A percentile compares a stretch with the other conserved stretches of the same genome.
phyloP scores from a whole-genome alignment of 2,888 invertebrate genomes.

The Crepidodera aurea region DNA sequence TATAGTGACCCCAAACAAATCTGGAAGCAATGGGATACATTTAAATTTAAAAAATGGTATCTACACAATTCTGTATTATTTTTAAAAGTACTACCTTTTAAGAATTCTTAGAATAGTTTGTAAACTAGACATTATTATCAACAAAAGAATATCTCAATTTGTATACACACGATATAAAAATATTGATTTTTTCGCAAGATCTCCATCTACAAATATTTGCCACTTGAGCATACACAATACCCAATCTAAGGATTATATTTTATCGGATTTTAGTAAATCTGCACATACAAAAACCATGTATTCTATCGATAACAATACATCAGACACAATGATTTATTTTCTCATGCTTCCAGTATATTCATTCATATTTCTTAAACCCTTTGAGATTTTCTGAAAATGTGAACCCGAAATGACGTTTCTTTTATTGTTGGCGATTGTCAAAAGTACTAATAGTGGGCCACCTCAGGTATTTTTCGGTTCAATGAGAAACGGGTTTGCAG shows the following conservation, averaged over 20 bases:
- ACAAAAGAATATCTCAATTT: too few relatives aligned
- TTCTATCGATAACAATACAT: conserved; percentile 38
- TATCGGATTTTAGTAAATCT: conserved; percentile 48
- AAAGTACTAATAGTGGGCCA: conserved; percentile 49
- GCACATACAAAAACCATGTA: conserved; percentile 40
- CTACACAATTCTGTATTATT: too few relatives aligned
- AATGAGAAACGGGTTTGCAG: conserved; percentile 39
- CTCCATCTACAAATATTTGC: conserved; percentile 49
- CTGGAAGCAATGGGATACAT: too few relatives aligned
- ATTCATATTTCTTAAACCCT: conserved; percentile 45
- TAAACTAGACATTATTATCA: too few relatives aligned
- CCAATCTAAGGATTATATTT: conserved; percentile 47
- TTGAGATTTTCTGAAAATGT: conserved; percentile 41
- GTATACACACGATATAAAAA: conserved; percentile 3
- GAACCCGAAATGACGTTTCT: conserved; percentile 45
- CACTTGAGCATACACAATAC: conserved; percentile 43
- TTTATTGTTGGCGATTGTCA: conserved; percentile 47
- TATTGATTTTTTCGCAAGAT: conserved; percentile 37
- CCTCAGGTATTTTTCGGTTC: conserved; percentile 36
- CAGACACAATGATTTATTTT: conserved; percentile 37
- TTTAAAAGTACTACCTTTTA: too few relatives aligned
- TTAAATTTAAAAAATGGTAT: too few relatives aligned
- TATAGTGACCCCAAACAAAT: too few relatives aligned
- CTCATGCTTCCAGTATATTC: conserved; percentile 40
- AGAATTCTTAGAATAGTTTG: too few relatives aligned